Conservation (phyloP, 2,113 vertebrate genomes). For the Isurus oxyrinchus region DNA sequence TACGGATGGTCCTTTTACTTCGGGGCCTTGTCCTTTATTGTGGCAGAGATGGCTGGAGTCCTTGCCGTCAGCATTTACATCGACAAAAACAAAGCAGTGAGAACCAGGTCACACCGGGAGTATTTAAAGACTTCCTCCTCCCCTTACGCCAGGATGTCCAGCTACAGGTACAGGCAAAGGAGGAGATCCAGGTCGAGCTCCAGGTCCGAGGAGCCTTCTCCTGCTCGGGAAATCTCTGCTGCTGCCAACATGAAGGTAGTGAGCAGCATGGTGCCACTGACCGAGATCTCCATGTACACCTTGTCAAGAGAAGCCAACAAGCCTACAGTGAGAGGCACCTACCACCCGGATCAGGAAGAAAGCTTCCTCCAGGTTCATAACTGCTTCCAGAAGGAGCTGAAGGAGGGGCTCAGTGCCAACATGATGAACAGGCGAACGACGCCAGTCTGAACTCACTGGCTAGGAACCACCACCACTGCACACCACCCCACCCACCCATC, state of each 20-base stretch:
- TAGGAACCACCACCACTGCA: neutral
- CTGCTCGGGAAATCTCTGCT: conserved; percentile 78
- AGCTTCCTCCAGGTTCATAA: conserved; percentile 92
- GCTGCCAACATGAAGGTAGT: conserved; percentile 70
- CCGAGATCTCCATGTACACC: conserved; percentile 93
- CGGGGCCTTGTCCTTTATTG: conserved; percentile 92
- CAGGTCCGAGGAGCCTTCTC: conserved; percentile 78
- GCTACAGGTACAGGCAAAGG: conserved; percentile 77
- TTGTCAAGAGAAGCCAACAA: conserved; percentile 80
- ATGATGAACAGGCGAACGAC: conserved; percentile 89
- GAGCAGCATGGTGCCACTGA: conserved; percentile 69
- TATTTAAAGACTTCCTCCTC: conserved; percentile 83
- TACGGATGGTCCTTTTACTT: conserved; percentile 99
- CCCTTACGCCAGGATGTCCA: conserved; percentile 91
- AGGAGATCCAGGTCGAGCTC: conserved; percentile 83
- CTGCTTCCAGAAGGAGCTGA: conserved; percentile 90
- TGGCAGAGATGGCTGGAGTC: conserved; percentile 90
- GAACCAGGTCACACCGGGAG: conserved; percentile 77
- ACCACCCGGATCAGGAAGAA: conserved; percentile 81
- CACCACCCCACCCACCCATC: neutral
- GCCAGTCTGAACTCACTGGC: conserved; percentile 70
- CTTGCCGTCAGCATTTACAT: conserved; percentile 97
- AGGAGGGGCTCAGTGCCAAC: conserved; percentile 70
- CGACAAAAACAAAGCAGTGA: conserved; percentile 87
- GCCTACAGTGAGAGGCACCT: conserved; percentile 71